Evolutionary conservation across 2,797 vertebrate genomes (phyloP).

Genomic region (Aeoliscus strigatus): DNA sequence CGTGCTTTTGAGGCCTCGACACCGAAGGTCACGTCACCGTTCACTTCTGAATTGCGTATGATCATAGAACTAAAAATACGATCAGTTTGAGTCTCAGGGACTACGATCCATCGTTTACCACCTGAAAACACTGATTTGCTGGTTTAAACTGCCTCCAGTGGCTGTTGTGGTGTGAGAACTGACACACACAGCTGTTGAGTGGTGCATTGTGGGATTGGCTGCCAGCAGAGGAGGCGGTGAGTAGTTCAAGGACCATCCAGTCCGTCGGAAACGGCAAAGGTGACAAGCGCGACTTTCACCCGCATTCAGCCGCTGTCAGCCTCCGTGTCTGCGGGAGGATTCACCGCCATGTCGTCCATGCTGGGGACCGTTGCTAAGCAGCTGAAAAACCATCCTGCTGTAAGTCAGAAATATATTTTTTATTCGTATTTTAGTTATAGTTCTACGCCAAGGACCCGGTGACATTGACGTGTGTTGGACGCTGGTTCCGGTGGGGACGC

Average conservation of each 20-base stretch:
- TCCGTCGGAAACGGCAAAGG: neutral
- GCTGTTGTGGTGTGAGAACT: no score
- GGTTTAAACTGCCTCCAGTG: no score
- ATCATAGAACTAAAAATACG: no score
- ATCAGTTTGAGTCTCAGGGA: no score
- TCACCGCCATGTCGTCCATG: slow-evolving; percentile 44
- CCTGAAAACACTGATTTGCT: no score
- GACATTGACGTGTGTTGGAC: slow-evolving; percentile 63
- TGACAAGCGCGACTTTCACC: no score
- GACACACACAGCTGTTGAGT: slow-evolving; percentile 30
- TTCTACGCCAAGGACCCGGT: slow-evolving; percentile 24
- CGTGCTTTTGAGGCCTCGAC: no score
- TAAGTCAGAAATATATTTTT: slow-evolving; percentile 42
- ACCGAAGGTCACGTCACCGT: no score
- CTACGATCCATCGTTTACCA: no score
- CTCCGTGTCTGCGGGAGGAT: no score
- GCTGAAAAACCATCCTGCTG: slow-evolving; percentile 68
- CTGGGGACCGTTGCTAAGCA: slow-evolving; percentile 56
- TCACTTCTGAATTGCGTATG: no score
- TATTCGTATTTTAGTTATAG: neutral
- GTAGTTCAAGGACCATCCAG: neutral
- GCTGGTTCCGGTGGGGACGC: no score
- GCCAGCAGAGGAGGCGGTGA: slow-evolving; percentile 8
- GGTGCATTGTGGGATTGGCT: slow-evolving; percentile 47
- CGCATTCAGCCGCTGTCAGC: slow-evolving; percentile 1